Evolutionary conservation across 1,140 invertebrate species (phyloP), one percentile per base, ranked within the genome.

Genomic region (Trigoniulus corallinus): DNA sequence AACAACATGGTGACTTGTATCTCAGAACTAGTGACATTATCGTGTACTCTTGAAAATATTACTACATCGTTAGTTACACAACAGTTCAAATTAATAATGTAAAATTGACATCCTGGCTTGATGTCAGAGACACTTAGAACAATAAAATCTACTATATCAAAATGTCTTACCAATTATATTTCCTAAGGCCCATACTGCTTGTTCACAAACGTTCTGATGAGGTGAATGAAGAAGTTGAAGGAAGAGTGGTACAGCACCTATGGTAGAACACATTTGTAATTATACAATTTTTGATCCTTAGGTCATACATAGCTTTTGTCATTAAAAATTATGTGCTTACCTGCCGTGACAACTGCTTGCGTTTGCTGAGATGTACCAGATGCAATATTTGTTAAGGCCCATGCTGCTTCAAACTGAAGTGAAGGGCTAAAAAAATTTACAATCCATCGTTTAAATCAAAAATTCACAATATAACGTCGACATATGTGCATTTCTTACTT

Each of bases 341-440:
- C 86, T 42, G 88, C 88, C 56, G 77, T 73, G 2, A 98, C 92
- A 23, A 98, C 93, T 67, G 92, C 80, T 59, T 94, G 88, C 21
- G 95, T 98, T 72, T 99, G 95, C 57, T 77, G 74, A 0, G 92
- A 93, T 42, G 89, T 97, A 47, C 95, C 95, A 47, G 88, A 95
- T 2, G 95, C 95, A 62, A 99, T 98, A 64, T 99, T 99, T 56
- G 95, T 98, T 53, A 99, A 71, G 44, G 94, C 95, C 95, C 95
- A 99, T 15, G 94, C 91, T 53, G 94, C 91, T 74, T 98, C 95
- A 69, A 98, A 99, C 69, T 98, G 94, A 53, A 98, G 70, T 48
- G 81, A 79, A 41, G 92, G 84, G 65, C 89, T 91, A 63, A 62
- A 51, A 61, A 49, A 57, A 54, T 56, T 51, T 50, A 13, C 53